Conservation (phyloP, 2,113 vertebrate species). For the Hyperopisus bebe region DNA sequence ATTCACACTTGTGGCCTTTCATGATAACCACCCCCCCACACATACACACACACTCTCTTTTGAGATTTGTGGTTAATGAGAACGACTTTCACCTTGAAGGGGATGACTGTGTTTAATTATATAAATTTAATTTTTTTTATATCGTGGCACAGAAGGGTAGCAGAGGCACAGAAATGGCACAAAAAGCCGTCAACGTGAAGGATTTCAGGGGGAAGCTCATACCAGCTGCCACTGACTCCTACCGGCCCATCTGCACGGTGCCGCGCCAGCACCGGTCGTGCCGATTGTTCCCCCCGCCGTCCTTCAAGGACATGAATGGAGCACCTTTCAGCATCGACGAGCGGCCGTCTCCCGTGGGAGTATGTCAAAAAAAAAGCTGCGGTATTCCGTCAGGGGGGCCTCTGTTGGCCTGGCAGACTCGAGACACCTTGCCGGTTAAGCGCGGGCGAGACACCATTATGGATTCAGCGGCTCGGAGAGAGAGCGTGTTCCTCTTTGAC, state of each 20-base stretch:
- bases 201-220: background rate
- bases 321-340: background rate
- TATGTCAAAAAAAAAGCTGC: background rate
- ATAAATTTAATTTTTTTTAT: background rate
- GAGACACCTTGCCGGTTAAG: background rate
- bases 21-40: background rate
- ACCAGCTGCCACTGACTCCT: background rate
- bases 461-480: background rate
- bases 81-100: slow-evolving; percentile 1
- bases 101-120: background rate
- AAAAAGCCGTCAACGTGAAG: background rate
- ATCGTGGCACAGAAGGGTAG: slow-evolving; percentile 3
- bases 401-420: background rate
- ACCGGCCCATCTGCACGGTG: background rate
- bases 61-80: background rate
- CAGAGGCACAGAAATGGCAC: background rate
- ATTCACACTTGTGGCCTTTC: background rate
- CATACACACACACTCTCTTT: background rate
- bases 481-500: background rate
- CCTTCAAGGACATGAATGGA: background rate
- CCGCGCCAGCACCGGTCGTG: background rate
- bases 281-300: background rate
- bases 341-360: background rate
- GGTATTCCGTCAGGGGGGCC: background rate
- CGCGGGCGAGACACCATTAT: background rate